Evolutionary conservation across 2,797 vertebrate genomes (phyloP).

Genomic region (Aphelocoma californica): DNA sequence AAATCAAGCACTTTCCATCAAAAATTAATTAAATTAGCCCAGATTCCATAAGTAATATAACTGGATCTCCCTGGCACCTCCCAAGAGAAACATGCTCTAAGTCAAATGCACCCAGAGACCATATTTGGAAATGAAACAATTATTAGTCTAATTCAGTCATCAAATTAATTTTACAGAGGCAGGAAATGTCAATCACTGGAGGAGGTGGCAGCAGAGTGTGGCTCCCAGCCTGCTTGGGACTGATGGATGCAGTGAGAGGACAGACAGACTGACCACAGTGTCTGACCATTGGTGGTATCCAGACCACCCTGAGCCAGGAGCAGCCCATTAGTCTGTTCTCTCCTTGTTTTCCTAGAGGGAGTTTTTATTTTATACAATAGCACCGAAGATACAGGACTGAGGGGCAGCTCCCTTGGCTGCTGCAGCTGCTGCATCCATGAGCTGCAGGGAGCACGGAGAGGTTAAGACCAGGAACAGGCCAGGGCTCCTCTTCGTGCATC

Average conservation of each 20-base stretch:
- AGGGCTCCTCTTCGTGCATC: not conserved
- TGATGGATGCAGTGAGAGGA: not conserved
- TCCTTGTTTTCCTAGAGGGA: not conserved
- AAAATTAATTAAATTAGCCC: slow-evolving; percentile 85
- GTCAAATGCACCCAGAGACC: not conserved
- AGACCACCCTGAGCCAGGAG: not conserved
- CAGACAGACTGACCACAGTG: accelerated
- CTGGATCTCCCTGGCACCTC: not conserved
- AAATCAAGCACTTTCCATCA: slow-evolving; percentile 83
- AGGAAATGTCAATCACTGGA: not conserved
- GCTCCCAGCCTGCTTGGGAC: not conserved
- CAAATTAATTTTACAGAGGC: slow-evolving; percentile 27
- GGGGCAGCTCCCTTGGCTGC: not conserved
- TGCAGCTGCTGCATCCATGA: accelerated
- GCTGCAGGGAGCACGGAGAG: not conserved
- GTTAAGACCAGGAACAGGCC: not conserved
- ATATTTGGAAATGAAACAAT: slow-evolving; percentile 33
- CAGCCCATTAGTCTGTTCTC: not conserved
- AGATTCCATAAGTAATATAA: slow-evolving; percentile 73
- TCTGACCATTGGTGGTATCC: not conserved
- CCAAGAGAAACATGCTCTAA: slow-evolving; percentile 29
- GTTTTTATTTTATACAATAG: accelerated
- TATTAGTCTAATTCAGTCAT: slow-evolving; percentile 58
- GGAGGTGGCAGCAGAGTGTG: not conserved
- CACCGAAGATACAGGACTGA: accelerated